phyloP scores from a whole-genome alignment of 2,113 vertebrate genomes.

The Pachypanchax playfairii region DNA sequence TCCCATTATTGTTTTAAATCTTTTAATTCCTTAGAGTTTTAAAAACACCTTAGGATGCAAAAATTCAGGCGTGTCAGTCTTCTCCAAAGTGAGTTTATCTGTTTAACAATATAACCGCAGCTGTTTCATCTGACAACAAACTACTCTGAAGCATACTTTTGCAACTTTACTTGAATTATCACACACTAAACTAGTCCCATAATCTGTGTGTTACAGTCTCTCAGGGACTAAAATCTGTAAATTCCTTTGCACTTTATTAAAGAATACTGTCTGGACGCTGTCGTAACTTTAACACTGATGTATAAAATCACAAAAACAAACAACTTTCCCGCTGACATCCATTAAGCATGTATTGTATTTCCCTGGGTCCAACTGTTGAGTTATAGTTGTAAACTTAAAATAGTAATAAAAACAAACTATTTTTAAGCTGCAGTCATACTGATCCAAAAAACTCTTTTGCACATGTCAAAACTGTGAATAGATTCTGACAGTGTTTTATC shows the following conservation, averaged over 20 bases:
- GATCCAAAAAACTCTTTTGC: no score
- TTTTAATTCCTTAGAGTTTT: conserved; percentile 14
- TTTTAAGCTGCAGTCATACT: no score
- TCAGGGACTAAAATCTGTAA: background rate
- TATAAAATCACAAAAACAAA: conserved; percentile 5
- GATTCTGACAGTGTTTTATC: no score
- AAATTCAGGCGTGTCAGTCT: conserved; percentile 16
- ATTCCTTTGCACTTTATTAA: background rate
- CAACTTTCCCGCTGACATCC: conserved; percentile 10
- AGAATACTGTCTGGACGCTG: background rate
- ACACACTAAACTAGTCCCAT: background rate
- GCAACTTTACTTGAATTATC: background rate
- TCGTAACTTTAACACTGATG: background rate
- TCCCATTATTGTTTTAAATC: conserved; percentile 23
- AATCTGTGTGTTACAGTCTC: background rate
- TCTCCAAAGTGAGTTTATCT: conserved; percentile 19
- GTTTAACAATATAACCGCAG: conserved; percentile 9
- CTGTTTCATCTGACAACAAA: conserved; percentile 1
- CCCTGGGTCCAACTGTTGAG: no score
- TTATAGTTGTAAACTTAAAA: no score
- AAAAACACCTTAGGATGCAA: conserved; percentile 24
- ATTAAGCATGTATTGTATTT: no score
- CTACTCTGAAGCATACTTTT: conserved; percentile 13
- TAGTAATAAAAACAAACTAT: no score
- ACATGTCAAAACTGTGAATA: no score